Percentiles rank a stretch among this genome's conserved stretches.
phyloP scores from a whole-genome alignment of 2,113 vertebrate species.

The Eulacestoma nigropectus region DNA sequence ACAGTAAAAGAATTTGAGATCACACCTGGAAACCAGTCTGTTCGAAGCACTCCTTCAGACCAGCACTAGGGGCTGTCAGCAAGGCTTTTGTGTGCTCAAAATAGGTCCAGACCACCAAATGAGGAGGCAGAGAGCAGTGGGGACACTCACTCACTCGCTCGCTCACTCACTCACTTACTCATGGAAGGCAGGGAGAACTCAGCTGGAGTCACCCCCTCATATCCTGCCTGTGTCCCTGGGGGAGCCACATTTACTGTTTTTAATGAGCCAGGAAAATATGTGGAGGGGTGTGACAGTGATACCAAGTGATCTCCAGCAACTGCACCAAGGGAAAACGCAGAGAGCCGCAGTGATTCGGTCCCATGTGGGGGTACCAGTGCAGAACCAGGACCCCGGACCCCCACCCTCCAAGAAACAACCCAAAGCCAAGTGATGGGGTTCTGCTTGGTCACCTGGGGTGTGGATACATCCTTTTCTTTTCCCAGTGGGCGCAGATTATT shows the following conservation, averaged over 20 bases:
- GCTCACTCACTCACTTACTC: neutral
- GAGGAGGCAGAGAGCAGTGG: neutral
- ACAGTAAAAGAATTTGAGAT: neutral
- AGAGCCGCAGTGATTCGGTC: neutral
- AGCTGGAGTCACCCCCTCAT: neutral
- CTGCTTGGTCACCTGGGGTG: neutral
- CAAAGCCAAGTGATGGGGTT: neutral
- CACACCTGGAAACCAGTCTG: neutral
- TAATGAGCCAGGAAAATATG: neutral
- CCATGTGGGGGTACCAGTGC: neutral
- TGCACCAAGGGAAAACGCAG: fast-evolving
- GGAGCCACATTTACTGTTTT: neutral
- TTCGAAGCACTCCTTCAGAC: neutral
- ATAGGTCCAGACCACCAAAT: neutral
- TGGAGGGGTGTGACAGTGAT: neutral
- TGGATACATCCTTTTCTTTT: neutral
- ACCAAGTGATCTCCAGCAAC: neutral
- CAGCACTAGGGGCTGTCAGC: neutral
- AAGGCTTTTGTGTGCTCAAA: neutral
- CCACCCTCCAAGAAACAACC: neutral
- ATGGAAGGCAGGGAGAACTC: neutral
- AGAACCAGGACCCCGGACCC: neutral
- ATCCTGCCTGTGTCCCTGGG: neutral
- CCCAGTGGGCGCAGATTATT: neutral
- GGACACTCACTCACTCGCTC: neutral